Evolutionary conservation across 2,113 vertebrate species (phyloP), one percentile per base, ranked within the genome.

Genomic region (Cariama cristata): DNA sequence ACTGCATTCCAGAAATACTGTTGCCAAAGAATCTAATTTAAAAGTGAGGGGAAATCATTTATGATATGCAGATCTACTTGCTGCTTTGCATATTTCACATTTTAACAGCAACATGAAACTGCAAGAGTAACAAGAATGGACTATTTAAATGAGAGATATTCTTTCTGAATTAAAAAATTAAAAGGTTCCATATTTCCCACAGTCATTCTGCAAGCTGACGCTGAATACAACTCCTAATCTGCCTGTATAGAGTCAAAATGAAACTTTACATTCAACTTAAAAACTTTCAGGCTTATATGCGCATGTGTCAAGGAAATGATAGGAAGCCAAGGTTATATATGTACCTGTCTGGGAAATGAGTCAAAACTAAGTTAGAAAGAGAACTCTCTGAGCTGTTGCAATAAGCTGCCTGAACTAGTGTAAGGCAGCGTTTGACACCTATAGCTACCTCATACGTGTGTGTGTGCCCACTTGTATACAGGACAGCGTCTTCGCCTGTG

Each of bases 11-110:
- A 95, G 66, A 96, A 95, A 73, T 40, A 53, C 18, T 56, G 22
- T 81, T 94, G 86, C 79, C 76, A 91, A 87, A 92, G 14, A 75
- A 91, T 89, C 49, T 84, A 82, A 75, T 85, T 79, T 94, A 85
- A 71, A 86, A 6, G 17, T 24, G n/a, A 23, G 35, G 19, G 50
- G 42, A 69, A 83, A 83, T 26, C 79, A 13, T 89, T 91, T 79
- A 60, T 27, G 50, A 87, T 81, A 93, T 32, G 49, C 77, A 89
- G 62, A 84, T 79, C 84, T 53, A 47, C 71, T 80, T 73, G 56
- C 75, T 71, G 24, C 50, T 91, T 93, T 88, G 44, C 4, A 2
- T 79, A 76, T 59, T 92, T 66, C 74, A 79, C 52, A 63, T 94
- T 93, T 90, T 69, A 88, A 84, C 16, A 38, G 35, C 32, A 86